These are phyloP conservation scores for Takifugu flavidus DNA, from an alignment of 2,113 vertebrate species.

Conservation along the genomic window DNA sequence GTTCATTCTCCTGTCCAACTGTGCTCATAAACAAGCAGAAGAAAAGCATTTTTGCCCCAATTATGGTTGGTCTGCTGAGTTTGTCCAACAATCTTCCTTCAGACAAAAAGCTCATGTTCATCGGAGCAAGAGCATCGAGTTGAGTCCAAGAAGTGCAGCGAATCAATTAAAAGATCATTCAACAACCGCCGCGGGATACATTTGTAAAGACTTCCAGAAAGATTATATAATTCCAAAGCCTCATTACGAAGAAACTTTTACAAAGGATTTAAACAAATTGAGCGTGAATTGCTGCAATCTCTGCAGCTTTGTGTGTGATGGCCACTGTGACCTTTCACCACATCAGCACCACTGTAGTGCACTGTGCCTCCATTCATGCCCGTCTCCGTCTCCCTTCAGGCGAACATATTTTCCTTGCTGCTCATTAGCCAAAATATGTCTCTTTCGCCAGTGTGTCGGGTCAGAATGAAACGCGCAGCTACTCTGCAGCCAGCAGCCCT, in stretches of 20 bases:
- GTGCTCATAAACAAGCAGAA: conserved; percentile 38
- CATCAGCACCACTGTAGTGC: not conserved
- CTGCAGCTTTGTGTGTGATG: not conserved
- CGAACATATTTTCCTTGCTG: not conserved
- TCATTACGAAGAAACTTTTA: not conserved
- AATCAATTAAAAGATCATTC: conserved; percentile 36
- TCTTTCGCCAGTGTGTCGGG: not conserved
- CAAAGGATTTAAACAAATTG: not conserved
- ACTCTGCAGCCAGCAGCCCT: not conserved
- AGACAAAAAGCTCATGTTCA: conserved; percentile 24
- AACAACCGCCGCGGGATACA: conserved; percentile 1
- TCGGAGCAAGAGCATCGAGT: conserved; percentile 20
- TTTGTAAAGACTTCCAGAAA: conserved; percentile 16
- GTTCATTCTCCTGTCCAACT: conserved; percentile 44
- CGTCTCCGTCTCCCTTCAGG: not conserved
- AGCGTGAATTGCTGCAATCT: not conserved
- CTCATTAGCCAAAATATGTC: not conserved
- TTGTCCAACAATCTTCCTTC: conserved; percentile 23
- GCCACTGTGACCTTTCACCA: not conserved
- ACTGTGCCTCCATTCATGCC: not conserved
- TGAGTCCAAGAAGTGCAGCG: conserved; percentile 17
- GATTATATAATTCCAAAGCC: not conserved
- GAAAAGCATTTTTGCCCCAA: conserved; percentile 40
- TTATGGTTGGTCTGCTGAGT: conserved; percentile 26
- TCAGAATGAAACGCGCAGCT: not conserved